phyloP scores from a whole-genome alignment of 2,113 vertebrate genomes.

The Scytalopus superciliaris region DNA sequence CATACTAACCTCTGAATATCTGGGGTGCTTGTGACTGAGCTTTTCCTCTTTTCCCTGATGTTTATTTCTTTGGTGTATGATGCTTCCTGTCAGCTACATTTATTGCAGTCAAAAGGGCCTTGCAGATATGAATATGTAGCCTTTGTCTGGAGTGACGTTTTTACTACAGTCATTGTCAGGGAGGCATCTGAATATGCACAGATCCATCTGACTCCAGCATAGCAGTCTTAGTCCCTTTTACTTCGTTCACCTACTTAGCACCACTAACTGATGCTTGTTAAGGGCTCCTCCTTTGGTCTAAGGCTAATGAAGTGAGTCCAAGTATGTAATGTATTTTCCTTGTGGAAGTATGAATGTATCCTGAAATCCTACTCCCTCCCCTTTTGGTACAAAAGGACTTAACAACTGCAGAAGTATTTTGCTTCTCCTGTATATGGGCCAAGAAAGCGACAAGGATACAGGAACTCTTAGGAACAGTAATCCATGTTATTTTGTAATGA shows the following conservation, averaged over 20 bases:
- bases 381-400: neutral
- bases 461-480: neutral
- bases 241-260: neutral
- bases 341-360: neutral
- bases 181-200: neutral
- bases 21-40: neutral
- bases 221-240: neutral
- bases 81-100: neutral
- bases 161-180: neutral
- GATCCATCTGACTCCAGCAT: neutral
- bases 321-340: neutral
- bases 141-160: neutral
- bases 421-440: rapidly evolving
- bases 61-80: neutral
- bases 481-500: neutral
- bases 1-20: neutral
- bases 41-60: neutral
- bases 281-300: neutral
- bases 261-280: neutral
- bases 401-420: neutral
- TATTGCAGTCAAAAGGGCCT: neutral
- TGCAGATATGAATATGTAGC: neutral
- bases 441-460: neutral
- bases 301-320: neutral
- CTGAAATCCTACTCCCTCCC: neutral